Evolutionary conservation across 2,888 invertebrate species (phyloP).

Genomic region (Stictocephala bisonia): DNA sequence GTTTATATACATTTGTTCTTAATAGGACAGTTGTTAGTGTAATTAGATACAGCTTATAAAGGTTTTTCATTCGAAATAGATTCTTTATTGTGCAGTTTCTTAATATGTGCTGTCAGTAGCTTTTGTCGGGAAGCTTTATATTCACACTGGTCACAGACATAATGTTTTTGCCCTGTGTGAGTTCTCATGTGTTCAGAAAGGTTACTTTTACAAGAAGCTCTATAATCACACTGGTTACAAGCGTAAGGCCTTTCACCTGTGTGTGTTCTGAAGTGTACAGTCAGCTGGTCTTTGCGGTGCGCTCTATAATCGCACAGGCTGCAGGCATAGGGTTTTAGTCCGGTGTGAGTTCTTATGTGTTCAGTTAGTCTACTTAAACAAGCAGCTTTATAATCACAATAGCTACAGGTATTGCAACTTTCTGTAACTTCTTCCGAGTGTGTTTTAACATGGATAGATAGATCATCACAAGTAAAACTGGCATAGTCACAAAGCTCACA

Average conservation of each 20-base stretch:
- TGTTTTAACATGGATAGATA: conserved; percentile 53
- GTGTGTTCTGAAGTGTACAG: conserved; percentile 44
- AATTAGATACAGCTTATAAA: too few relatives aligned
- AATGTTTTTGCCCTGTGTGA: conserved; percentile 54
- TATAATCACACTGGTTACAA: conserved; percentile 1
- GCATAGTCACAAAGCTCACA: conserved; percentile 59
- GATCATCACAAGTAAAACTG: too few relatives aligned
- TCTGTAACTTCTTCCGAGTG: conserved; percentile 47
- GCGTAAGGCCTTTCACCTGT: background rate
- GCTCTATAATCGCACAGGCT: conserved; percentile 52
- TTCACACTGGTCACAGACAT: conserved; percentile 20
- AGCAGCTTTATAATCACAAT: conserved; percentile 6
- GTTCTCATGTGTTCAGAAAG: conserved; percentile 34
- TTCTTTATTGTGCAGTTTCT: too few relatives aligned
- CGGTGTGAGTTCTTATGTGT: conserved; percentile 55
- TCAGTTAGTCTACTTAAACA: conserved; percentile 4
- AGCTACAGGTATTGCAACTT: conserved; percentile 57
- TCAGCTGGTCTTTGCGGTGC: conserved; percentile 42
- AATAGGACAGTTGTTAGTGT: too few relatives aligned
- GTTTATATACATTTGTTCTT: too few relatives aligned
- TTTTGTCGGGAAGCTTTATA: conserved; percentile 9
- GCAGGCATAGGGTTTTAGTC: conserved; percentile 57
- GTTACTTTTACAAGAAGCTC: conserved; percentile 2
- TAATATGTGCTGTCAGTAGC: too few relatives aligned
- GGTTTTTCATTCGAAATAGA: too few relatives aligned